Evolutionary conservation across 2,113 vertebrate genomes (phyloP).

Genomic region (Geococcyx californianus): DNA sequence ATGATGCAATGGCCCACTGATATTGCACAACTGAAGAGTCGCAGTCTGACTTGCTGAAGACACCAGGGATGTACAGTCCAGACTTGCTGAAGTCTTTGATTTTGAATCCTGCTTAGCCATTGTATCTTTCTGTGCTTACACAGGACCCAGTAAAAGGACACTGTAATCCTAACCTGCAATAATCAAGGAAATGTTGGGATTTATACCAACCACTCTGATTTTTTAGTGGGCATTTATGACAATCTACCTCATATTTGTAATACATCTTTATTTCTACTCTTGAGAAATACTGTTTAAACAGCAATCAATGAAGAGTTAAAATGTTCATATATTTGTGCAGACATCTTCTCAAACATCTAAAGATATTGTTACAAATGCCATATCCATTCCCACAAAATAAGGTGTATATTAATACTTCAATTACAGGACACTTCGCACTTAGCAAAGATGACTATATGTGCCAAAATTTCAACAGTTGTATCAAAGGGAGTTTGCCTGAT

Average conservation of each 20-base stretch:
- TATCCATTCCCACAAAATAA: not conserved
- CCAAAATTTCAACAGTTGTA: not conserved
- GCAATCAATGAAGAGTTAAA: not conserved
- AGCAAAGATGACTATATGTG: not conserved
- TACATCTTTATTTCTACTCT: not conserved
- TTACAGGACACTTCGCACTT: not conserved
- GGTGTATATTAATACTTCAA: not conserved
- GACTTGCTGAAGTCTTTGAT: not conserved
- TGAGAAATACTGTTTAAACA: not conserved
- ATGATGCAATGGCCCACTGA: accelerated
- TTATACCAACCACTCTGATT: not conserved
- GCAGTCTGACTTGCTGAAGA: not conserved
- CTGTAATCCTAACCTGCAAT: not conserved
- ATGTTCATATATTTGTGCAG: accelerated
- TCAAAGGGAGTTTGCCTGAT: not conserved
- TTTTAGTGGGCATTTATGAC: not conserved
- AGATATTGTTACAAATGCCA: not conserved
- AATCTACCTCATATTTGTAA: not conserved
- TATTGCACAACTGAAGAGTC: not conserved
- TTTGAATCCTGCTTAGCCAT: not conserved
- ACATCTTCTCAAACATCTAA: not conserved
- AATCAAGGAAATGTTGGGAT: not conserved
- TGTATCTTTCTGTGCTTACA: not conserved
- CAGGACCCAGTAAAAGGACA: not conserved
- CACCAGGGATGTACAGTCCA: not conserved